Percentiles rank a stretch among this genome's conserved stretches.
Conservation (phyloP, 2,888 invertebrate species). For the Rhagonycha fulva region DNA sequence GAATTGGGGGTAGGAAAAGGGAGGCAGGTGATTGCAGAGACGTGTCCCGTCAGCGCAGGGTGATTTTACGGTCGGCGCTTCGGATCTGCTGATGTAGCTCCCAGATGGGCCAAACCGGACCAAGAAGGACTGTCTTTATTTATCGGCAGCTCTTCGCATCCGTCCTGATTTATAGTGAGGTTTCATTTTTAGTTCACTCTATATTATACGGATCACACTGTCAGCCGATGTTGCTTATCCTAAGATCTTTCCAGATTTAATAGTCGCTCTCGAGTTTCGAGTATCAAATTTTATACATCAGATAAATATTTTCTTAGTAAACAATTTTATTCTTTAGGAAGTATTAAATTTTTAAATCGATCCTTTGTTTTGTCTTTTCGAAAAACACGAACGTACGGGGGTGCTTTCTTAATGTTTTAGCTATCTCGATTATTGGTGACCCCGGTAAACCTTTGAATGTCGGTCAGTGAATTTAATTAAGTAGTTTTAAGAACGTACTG, state of each 20-base stretch:
- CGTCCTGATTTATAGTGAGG: constrained; percentile 44
- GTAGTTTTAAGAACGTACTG: no score
- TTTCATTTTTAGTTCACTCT: constrained; percentile 44
- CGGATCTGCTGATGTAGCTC: constrained; percentile 47
- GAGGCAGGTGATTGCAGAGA: constrained; percentile 39
- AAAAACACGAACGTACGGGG: neutral
- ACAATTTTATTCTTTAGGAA: neutral
- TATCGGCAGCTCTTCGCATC: constrained; percentile 44
- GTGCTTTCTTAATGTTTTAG: neutral
- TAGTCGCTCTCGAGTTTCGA: constrained; percentile 11
- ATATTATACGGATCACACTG: constrained; percentile 32
- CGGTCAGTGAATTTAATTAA: no score
- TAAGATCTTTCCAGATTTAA: constrained; percentile 14
- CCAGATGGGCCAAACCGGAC: constrained; percentile 40
- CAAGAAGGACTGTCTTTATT: constrained; percentile 45
- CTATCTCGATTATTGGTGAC: no score
- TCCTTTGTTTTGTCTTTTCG: neutral
- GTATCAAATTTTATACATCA: constrained; percentile 5
- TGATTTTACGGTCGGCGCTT: constrained; percentile 46
- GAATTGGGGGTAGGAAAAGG: constrained; percentile 11
- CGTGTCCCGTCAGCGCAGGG: constrained; percentile 41
- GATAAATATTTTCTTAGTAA: constrained; percentile 11
- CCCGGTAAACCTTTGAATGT: no score
- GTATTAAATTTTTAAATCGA: neutral
- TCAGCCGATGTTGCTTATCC: constrained; percentile 12